Conservation (phyloP, 1,140 invertebrate genomes). For the Drosophila kanapiae region DNA sequence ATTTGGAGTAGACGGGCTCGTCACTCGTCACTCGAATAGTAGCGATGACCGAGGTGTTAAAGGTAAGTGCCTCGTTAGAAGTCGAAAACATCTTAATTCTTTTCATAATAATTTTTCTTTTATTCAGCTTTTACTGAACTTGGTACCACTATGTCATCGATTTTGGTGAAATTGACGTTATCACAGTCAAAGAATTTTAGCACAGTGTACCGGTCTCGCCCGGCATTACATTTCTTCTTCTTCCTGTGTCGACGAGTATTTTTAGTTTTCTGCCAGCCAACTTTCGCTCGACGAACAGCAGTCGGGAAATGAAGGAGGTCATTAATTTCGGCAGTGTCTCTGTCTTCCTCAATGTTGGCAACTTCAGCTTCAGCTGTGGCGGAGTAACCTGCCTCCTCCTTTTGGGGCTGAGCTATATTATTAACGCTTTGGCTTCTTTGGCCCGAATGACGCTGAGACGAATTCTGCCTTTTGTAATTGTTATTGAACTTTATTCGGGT, state of each 20-base stretch:
- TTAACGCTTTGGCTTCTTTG: constrained; percentile 21
- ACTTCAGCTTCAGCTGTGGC: constrained; percentile 7
- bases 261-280: no score
- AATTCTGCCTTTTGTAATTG: no score
- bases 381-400: neutral
- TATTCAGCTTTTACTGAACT: no score
- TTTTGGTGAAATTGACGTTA: no score
- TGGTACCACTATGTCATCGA: no score
- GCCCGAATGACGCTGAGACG: constrained; percentile 12
- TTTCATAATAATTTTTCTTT: constrained; percentile 1
- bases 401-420: constrained; percentile 15
- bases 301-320: constrained; percentile 20
- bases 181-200: neutral
- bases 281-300: constrained; percentile 15
- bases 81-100: constrained; percentile 5
- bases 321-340: constrained; percentile 7
- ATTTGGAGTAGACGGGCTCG: no score
- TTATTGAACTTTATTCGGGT: neutral
- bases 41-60: constrained; percentile 3
- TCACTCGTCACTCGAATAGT: no score
- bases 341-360: constrained; percentile 11
- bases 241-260: constrained; percentile 19
- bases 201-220: constrained; percentile 14
- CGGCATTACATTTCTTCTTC: constrained; percentile 16
- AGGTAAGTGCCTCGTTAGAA: neutral